Conservation (phyloP, 2,113 vertebrate genomes). For the Macroglossus sobrinus region DNA sequence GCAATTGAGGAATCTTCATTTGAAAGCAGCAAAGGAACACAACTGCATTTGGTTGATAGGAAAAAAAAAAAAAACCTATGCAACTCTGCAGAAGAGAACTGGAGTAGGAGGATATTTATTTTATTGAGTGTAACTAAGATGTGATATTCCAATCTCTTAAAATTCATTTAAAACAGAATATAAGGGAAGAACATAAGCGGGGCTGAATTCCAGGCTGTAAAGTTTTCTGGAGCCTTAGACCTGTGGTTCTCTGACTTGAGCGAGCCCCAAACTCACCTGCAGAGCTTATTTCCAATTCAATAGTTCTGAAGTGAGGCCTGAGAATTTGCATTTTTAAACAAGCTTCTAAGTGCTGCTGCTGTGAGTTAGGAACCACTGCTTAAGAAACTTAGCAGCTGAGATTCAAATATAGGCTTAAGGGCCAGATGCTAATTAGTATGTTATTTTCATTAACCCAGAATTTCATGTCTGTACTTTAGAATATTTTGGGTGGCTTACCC, state of each 20-base stretch:
- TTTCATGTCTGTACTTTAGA: constrained; percentile 50
- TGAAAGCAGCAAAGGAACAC: constrained; percentile 8
- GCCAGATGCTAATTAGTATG: constrained; percentile 51
- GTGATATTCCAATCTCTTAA: neutral
- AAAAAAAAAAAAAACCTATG: neutral
- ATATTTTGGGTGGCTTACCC: constrained; percentile 25
- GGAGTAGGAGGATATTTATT: neutral
- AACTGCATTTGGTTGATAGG: neutral
- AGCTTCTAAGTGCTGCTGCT: neutral
- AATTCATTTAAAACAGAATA: neutral
- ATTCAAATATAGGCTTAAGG: constrained; percentile 27
- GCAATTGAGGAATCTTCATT: neutral
- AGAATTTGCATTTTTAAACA: constrained; percentile 27
- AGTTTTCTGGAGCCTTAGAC: neutral
- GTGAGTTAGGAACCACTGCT: neutral
- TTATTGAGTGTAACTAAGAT: neutral
- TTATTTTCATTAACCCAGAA: constrained; percentile 17
- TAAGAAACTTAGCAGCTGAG: constrained; percentile 49
- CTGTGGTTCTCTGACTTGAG: neutral
- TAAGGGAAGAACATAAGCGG: neutral
- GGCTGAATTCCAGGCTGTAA: neutral
- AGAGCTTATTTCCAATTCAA: neutral
- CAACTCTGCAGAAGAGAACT: neutral
- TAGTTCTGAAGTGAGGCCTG: neutral
- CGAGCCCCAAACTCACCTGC: neutral